phyloP scores from a whole-genome alignment of 1,140 invertebrate genomes.

The Drosophila nigrodunni region DNA sequence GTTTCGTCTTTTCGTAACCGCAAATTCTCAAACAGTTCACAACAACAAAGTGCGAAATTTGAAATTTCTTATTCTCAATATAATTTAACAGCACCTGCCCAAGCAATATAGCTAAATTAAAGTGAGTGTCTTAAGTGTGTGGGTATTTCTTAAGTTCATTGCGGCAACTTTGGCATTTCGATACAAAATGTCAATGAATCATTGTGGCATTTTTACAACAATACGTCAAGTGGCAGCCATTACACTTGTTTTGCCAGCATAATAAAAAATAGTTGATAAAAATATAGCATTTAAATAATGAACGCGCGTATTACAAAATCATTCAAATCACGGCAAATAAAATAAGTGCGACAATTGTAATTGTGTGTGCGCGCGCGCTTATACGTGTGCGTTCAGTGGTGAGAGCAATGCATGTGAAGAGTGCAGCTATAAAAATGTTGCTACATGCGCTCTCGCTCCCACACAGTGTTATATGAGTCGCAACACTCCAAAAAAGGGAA shows the following conservation, averaged over 20 bases:
- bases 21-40: constrained; percentile 51
- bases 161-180: constrained; percentile 55
- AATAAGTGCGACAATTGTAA: constrained; percentile 72
- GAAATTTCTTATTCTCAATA: constrained; percentile 52
- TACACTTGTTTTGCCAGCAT: constrained; percentile 15
- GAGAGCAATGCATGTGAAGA: constrained; percentile 70
- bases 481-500: constrained; percentile 82
- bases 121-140: constrained; percentile 58
- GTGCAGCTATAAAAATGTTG: constrained; percentile 73
- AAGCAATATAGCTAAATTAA: constrained; percentile 48
- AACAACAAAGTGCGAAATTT: constrained; percentile 47
- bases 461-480: constrained; percentile 79
- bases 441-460: constrained; percentile 61
- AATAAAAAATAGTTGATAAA: constrained; percentile 11
- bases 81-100: constrained; percentile 28
- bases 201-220: constrained; percentile 34
- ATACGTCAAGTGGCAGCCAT: constrained; percentile 31
- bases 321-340: constrained; percentile 80
- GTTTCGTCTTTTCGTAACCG: constrained; percentile 51
- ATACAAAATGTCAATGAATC: constrained; percentile 67
- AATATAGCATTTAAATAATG: constrained; percentile 48
- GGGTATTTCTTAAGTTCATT: constrained; percentile 48
- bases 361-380: constrained; percentile 42
- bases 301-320: constrained; percentile 82
- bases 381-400: constrained; percentile 56